Evolutionary conservation across 2,113 vertebrate genomes (phyloP).

Genomic region (Catagonus wagneri): DNA sequence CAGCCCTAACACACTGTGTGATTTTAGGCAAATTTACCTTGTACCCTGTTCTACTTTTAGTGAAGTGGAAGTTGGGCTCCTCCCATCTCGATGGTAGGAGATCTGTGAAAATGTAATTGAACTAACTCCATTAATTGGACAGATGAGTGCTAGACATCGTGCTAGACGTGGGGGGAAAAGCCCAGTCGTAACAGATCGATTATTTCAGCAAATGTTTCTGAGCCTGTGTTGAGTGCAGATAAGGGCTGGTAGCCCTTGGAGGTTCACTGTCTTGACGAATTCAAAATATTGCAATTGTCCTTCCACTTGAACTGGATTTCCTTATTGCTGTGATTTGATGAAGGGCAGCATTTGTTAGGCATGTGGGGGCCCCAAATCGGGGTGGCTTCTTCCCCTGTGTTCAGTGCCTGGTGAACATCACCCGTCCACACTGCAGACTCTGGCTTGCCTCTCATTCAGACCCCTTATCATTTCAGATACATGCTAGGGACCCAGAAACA

Average conservation of each 20-base stretch:
- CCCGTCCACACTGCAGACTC: not conserved
- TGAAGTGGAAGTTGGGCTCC: slow-evolving; percentile 62
- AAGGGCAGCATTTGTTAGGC: not conserved
- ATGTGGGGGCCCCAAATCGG: not conserved
- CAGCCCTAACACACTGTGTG: slow-evolving; percentile 64
- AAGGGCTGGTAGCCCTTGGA: not conserved
- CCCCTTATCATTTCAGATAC: not conserved
- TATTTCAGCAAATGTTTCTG: slow-evolving; percentile 42
- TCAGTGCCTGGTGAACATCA: not conserved
- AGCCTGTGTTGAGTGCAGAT: not conserved
- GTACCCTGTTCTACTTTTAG: slow-evolving; percentile 72
- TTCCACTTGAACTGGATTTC: slow-evolving; percentile 6
- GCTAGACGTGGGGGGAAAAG: not conserved
- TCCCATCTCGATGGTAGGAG: slow-evolving; percentile 53
- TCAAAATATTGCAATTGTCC: not conserved
- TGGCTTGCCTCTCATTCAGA: not conserved
- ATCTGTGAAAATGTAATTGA: slow-evolving; percentile 59
- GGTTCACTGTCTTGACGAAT: not conserved
- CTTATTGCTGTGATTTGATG: not conserved
- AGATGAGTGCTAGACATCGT: slow-evolving; percentile 50
- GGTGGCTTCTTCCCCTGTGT: not conserved
- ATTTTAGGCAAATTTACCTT: slow-evolving; percentile 78
- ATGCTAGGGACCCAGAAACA: no score
- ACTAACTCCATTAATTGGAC: slow-evolving; percentile 44
- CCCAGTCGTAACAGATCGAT: not conserved